Evolutionary conservation across 2,888 invertebrate genomes (phyloP).

Genomic region (Xanthia icteritia): DNA sequence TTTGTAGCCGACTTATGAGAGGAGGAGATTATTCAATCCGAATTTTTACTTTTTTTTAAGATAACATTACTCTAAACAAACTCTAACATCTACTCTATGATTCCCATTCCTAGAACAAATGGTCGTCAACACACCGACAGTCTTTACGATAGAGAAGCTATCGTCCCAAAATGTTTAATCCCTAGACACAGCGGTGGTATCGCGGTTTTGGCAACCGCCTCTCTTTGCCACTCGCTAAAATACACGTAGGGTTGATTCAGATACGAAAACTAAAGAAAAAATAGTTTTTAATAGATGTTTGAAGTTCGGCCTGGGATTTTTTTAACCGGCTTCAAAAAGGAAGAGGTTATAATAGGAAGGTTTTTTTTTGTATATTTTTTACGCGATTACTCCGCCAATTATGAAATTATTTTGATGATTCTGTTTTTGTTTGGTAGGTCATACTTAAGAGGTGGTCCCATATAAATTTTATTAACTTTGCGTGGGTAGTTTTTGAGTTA

Average conservation of each 20-base stretch:
- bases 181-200: slow-evolving; percentile 39
- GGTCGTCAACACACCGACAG: not conserved
- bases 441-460: no score
- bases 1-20: not conserved
- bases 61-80: not conserved
- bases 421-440: no score
- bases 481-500: no score
- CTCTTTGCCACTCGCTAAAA: slow-evolving; percentile 46
- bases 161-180: slow-evolving; percentile 57
- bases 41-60: not conserved
- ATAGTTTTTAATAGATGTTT: not conserved
- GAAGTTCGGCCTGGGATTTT: not conserved
- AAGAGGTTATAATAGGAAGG: not conserved
- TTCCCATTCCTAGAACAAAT: not conserved
- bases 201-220: slow-evolving; percentile 54
- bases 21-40: no score
- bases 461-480: no score
- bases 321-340: not conserved
- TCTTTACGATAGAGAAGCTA: slow-evolving; percentile 37
- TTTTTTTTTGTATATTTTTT: not conserved
- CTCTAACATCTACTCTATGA: not conserved
- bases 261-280: not conserved
- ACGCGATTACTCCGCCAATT: no score
- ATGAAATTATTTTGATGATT: no score
- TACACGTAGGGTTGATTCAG: slow-evolving; percentile 36